Evolutionary conservation across 2,113 vertebrate genomes (phyloP), one percentile per base, ranked within the genome.

Genomic region (Hemiprocne comata): DNA sequence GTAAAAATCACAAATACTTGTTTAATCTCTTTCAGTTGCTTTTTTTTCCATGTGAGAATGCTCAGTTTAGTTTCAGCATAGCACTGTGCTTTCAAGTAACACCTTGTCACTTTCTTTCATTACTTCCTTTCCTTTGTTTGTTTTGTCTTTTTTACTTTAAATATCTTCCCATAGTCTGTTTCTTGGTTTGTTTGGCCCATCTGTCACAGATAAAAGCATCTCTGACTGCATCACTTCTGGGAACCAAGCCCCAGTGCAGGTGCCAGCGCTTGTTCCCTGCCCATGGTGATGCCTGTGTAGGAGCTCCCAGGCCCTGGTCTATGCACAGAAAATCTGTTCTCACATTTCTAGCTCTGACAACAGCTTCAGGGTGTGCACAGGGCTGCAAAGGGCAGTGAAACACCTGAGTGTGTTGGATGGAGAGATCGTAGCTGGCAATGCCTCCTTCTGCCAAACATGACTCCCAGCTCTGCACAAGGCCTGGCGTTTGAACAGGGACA

Each of bases 271-370:
- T 38, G 12, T 12, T 4, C n/a, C n/a, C 1, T 16, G 23, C 18
- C 74, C 28, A 5, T 11, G 48, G 10, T 19, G 48, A 5, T 5
- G 3, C 21, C 77, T 3, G 4, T 24, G 19, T 3, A 19, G 66
- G 40, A 84, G 36, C 40, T 3, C 67, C 2, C 26, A 25, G 17
- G 12, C 14, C 62, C 29, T 0, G 0, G 13, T 7, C 2, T 16
- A 10, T 4, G 18, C 70, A 53, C 46, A 40, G 36, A 46, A 61
- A 23, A 23, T 31, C 74, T 16, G 13, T 31, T 82, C 51, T 44
- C 25, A 31, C 15, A 62, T 17, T 9, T 21, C 54, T 25, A 38
- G 42, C 50, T 8, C 1, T 17, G 53, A 15, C n/a, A 46, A 29
- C 21, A 36, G 24, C 4, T 81, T 11, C 6, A 1, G 23, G 62